These are phyloP conservation scores for Trachemys scripta DNA, from an alignment of 2,113 vertebrate species.

Conservation along the genomic window DNA sequence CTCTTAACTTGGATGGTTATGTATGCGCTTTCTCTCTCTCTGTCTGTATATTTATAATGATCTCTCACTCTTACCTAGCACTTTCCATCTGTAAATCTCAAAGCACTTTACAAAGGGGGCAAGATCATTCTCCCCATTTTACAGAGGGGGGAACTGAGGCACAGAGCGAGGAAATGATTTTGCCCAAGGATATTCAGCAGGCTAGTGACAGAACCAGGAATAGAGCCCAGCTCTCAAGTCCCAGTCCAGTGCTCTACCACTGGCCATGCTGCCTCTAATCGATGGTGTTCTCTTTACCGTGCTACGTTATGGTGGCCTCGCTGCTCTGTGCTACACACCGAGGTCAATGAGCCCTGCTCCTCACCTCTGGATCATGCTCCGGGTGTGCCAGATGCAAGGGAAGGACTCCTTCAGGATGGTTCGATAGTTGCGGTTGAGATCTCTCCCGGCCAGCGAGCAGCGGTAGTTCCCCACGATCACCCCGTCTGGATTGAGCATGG, in stretches of 20 bases:
- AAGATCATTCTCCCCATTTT: background rate
- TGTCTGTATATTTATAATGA: background rate
- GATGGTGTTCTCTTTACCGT: background rate
- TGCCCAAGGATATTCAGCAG: background rate
- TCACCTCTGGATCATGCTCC: constrained; percentile 91
- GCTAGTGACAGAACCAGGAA: background rate
- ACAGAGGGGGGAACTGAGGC: background rate
- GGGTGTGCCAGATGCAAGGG: constrained; percentile 89
- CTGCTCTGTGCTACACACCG: background rate
- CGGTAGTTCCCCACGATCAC: constrained; percentile 95
- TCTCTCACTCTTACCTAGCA: background rate
- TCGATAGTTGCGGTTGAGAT: constrained; percentile 91
- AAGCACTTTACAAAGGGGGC: background rate
- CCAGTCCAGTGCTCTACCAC: background rate
- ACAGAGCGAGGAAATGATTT: background rate
- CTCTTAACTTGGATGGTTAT: background rate
- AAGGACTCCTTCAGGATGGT: constrained; percentile 82
- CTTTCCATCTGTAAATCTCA: background rate
- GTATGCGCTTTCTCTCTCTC: background rate
- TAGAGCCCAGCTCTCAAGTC: background rate
- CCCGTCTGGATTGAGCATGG: constrained; percentile 95
- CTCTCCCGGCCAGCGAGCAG: constrained; percentile 89
- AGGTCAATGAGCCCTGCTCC: background rate
- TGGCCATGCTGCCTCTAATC: background rate
- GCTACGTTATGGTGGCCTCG: background rate